phyloP scores from a whole-genome alignment of 2,888 invertebrate genomes.

The Ephialtes manifestator region DNA sequence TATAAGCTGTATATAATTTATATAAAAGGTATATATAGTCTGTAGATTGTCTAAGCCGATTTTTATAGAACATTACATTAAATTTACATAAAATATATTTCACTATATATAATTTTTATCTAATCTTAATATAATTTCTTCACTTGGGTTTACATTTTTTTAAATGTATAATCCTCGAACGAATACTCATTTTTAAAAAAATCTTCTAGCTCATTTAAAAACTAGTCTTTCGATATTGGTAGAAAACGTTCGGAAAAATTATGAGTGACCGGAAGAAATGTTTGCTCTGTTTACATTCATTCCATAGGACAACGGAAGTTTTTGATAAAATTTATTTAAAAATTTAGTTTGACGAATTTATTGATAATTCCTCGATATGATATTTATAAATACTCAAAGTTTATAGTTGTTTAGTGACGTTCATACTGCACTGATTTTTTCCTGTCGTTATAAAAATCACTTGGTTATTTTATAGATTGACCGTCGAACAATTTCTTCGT shows the following conservation, averaged over 20 bases:
- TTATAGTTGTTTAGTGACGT: slow-evolving; percentile 7
- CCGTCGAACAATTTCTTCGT: slow-evolving; percentile 32
- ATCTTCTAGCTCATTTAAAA: background rate
- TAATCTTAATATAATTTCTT: no score
- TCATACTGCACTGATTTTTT: background rate
- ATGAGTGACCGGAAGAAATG: background rate
- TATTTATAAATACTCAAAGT: background rate
- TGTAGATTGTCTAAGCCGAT: no score
- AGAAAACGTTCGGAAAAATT: background rate
- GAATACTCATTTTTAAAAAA: background rate
- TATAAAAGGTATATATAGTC: no score
- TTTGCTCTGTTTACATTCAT: background rate
- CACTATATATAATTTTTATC: no score
- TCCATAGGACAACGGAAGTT: background rate
- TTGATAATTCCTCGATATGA: background rate
- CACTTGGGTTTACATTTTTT: no score
- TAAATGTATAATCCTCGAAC: background rate
- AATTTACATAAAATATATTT: no score
- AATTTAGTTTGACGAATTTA: background rate
- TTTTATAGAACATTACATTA: no score
- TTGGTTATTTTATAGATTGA: slow-evolving; percentile 1
- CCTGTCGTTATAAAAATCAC: background rate
- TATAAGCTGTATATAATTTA: no score
- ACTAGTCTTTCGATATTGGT: background rate
- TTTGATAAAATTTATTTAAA: background rate